Evolutionary conservation across 2,888 invertebrate species (phyloP), one percentile per base, ranked within the genome.

Genomic region (Mechanitis mazaeus): DNA sequence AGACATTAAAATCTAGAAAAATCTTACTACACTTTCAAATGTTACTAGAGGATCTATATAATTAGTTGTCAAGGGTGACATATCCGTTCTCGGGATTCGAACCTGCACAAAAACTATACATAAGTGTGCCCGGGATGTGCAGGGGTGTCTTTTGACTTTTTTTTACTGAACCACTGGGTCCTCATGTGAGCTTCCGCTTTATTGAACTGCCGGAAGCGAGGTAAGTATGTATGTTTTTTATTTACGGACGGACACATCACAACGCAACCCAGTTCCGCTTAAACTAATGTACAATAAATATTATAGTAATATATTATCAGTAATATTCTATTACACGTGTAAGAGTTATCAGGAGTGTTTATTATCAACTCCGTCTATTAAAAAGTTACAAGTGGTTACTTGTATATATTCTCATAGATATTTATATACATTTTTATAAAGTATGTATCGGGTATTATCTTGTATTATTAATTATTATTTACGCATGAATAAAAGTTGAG

Each of bases 41-140:
- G 31, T 31, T 5, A 47, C 31, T 50, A 28, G 50, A 31, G 9
- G 7, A 9, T 9, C 3, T 3, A 31, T 11, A 5, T 5, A 28
- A 50, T 50, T 31, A 11, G 50, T 38, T 20, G 33, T 56, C 45
- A 56, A 33, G 56, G 50, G 57, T 57, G 60, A 58, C 65, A 65
- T 72, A 75, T 77, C 78, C 76, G 73, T 64, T 46, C 35, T 45
- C 66, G 72, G 77, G 78, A 77, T 67, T 74, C 70, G 72, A 80
- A 80, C 67, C 64, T 61, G 66, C 59, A 72, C 66, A 81, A 81
- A 79, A 79, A 78, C 68, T 61, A 50, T 45, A 70, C 69, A 75
- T 78, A 81, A 83, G 83, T 83, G 80, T 73, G 78, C 79, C 77
- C 81, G 76, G 79, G 79, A 77, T 75, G 74, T 69, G 73, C 69